A percentile compares a stretch with the other conserved stretches of the same genome.
phyloP scores from a whole-genome alignment of 37 sponge, comb jelly and placozoan genomes.

The Dysidea cf. avara region DNA sequence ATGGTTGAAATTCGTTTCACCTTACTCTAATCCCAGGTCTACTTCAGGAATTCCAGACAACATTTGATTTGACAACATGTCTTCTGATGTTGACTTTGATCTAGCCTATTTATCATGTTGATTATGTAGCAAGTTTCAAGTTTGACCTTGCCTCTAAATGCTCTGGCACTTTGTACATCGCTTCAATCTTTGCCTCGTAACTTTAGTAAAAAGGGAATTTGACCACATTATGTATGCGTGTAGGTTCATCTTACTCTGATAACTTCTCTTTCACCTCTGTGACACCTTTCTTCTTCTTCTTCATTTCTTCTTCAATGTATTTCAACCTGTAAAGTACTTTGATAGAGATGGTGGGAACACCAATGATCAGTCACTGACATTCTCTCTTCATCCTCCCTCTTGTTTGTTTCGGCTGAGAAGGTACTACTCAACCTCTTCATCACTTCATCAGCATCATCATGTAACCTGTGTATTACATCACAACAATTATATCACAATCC shows the following conservation, averaged over 20 bases:
- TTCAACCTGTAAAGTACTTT: constrained; percentile 52
- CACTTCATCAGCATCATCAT: constrained; percentile 74
- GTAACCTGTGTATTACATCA: too few relatives aligned
- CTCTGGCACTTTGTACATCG: constrained; percentile 76
- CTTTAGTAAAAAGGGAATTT: constrained; percentile 6
- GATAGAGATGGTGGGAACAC: background rate
- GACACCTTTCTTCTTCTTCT: constrained; percentile 34
- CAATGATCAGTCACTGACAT: constrained; percentile 43
- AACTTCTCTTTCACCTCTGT: constrained; percentile 32
- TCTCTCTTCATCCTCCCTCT: constrained; percentile 73
- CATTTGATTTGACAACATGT: constrained; percentile 94
- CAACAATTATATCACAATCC: too few relatives aligned
- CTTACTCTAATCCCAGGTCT: constrained; percentile 87
- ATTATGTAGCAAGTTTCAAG: too few relatives aligned
- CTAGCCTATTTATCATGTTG: too few relatives aligned
- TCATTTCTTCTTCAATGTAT: constrained; percentile 86
- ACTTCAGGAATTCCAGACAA: constrained; percentile 92
- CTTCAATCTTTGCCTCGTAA: constrained; percentile 69
- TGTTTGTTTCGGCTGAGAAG: constrained; percentile 86
- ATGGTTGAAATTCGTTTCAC: background rate
- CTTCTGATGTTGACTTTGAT: constrained; percentile 70
- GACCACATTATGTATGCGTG: background rate
- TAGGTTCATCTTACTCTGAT: background rate
- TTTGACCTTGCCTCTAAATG: constrained; percentile 30
- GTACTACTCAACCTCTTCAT: constrained; percentile 52